phyloP scores from a whole-genome alignment of 2,888 invertebrate genomes.

The Drosophila mettleri region DNA sequence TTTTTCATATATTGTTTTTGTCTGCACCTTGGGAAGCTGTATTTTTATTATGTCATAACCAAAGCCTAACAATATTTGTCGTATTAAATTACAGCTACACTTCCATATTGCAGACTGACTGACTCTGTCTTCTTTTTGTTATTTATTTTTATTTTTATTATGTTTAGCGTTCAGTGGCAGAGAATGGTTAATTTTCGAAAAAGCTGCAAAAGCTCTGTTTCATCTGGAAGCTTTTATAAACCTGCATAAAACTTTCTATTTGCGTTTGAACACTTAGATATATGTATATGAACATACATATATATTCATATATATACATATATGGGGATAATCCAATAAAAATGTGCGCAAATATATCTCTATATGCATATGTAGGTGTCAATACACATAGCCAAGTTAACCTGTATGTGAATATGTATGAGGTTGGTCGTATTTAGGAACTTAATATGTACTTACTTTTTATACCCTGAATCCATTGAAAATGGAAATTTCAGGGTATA shows the following conservation, averaged over 20 bases:
- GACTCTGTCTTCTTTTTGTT: background rate
- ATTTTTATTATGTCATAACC: background rate
- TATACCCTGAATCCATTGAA: too few species aligned
- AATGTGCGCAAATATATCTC: too few species aligned
- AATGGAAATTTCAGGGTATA: too few species aligned
- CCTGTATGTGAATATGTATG: too few species aligned
- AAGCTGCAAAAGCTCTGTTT: constrained; percentile 58
- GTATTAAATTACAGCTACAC: constrained; percentile 27
- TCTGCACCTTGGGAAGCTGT: too few species aligned
- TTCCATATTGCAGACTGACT: background rate
- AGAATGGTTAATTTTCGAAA: constrained; percentile 60
- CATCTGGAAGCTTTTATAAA: too few species aligned
- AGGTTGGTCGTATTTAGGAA: too few species aligned
- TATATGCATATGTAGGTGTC: too few species aligned
- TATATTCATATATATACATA: too few species aligned
- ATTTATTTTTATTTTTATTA: background rate
- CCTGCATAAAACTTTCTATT: constrained; percentile 59
- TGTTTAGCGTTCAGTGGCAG: constrained; percentile 7
- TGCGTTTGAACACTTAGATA: constrained; percentile 58
- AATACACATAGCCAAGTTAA: too few species aligned
- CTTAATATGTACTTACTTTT: too few species aligned
- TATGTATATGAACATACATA: background rate
- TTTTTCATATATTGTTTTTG: background rate
- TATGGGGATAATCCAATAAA: too few species aligned
- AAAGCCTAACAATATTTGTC: background rate